phyloP scores from a whole-genome alignment of 2,888 invertebrate genomes.

The Pteria penguin region DNA sequence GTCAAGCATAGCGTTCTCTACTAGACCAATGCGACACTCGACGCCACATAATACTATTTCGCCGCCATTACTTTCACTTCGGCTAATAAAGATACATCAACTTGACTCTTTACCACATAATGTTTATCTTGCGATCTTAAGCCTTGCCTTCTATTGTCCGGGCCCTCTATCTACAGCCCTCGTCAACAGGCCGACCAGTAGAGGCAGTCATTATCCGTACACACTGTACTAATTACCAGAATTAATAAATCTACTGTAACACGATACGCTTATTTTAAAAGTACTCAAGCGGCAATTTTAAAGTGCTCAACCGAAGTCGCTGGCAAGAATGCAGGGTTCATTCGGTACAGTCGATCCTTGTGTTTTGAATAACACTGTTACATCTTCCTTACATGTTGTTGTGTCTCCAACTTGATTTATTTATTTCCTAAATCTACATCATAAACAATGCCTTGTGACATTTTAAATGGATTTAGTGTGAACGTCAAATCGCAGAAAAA shows the following conservation, averaged over 20 bases:
- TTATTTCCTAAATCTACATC: no score
- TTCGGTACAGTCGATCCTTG: no score
- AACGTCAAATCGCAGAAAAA: no score
- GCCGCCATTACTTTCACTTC: not conserved
- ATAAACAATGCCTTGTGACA: no score
- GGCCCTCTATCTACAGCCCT: not conserved
- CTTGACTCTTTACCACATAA: not conserved
- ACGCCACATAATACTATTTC: not conserved
- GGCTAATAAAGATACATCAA: not conserved
- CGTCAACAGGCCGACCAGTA: not conserved
- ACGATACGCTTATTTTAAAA: not conserved
- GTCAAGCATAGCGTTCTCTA: not conserved
- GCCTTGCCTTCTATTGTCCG: not conserved
- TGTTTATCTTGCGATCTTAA: not conserved
- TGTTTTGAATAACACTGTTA: no score
- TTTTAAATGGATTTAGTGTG: no score
- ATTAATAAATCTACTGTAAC: not conserved
- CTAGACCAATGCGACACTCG: not conserved
- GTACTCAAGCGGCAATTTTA: not conserved
- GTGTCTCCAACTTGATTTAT: no score
- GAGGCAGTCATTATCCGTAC: not conserved
- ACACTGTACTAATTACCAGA: not conserved
- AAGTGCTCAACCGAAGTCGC: no score
- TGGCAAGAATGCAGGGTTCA: no score
- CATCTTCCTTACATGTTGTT: no score